Conservation (phyloP, 2,797 vertebrate species). For the Salarias fasciatus region DNA sequence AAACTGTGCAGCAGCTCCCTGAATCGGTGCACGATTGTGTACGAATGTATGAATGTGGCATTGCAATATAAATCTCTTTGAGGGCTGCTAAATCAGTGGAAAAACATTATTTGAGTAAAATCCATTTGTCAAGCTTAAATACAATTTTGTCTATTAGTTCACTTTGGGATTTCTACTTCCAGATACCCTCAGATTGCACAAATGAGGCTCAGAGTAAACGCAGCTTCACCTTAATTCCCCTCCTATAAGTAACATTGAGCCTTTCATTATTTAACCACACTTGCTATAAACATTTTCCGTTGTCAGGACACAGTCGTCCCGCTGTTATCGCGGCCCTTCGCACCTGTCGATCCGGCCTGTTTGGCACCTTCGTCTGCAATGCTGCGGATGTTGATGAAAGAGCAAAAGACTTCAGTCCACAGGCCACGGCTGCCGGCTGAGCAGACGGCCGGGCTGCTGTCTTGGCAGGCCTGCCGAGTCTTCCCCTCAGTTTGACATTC, state of each 20-base stretch:
- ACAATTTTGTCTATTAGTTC: slow-evolving; percentile 18
- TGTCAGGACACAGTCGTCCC: background rate
- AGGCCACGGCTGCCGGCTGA: slow-evolving; percentile 22
- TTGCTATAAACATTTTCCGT: slow-evolving; percentile 15
- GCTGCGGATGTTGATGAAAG: slow-evolving; percentile 18
- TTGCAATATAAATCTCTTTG: no score
- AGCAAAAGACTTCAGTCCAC: slow-evolving; percentile 36
- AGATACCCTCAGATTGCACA: background rate
- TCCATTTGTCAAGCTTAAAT: slow-evolving; percentile 14
- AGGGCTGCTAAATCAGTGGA: no score
- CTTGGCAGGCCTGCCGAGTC: slow-evolving; percentile 30
- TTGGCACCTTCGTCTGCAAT: slow-evolving; percentile 14
- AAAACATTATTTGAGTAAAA: background rate
- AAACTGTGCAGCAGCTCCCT: no score
- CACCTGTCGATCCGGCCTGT: slow-evolving; percentile 14
- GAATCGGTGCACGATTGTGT: no score
- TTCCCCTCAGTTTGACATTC: slow-evolving; percentile 77
- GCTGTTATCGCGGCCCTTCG: background rate
- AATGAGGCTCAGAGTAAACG: background rate
- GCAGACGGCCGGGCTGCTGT: slow-evolving; percentile 30
- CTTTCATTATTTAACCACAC: slow-evolving; percentile 38
- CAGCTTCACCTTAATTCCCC: slow-evolving; percentile 5
- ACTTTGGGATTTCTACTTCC: slow-evolving; percentile 17
- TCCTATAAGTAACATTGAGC: slow-evolving; percentile 42
- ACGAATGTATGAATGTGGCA: no score